Percentiles rank a stretch among this genome's conserved stretches.
phyloP scores from a whole-genome alignment of 1,140 invertebrate species.

The Penaeus vannamei region DNA sequence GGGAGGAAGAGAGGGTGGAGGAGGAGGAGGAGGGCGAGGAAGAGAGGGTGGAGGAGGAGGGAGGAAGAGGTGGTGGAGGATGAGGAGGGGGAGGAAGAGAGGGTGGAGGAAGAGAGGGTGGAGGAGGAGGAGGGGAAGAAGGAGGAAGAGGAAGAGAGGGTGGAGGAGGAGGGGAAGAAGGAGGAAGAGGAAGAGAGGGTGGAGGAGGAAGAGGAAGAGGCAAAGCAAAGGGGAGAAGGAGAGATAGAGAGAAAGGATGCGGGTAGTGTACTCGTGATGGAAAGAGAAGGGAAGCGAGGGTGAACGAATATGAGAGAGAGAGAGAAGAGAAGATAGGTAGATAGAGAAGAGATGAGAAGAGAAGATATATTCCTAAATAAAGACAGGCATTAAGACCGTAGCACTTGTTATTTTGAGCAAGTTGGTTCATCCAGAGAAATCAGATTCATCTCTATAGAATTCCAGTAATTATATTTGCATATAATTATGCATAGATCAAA shows the following conservation, averaged over 20 bases:
- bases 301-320: neutral
- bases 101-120: neutral
- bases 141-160: neutral
- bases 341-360: neutral
- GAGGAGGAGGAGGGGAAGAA: neutral
- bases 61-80: neutral
- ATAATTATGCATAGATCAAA: too few relatives aligned
- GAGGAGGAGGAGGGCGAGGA: neutral
- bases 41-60: neutral
- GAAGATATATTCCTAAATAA: too few relatives aligned
- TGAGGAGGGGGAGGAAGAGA: neutral
- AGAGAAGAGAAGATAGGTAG: neutral
- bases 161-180: neutral
- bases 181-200: neutral
- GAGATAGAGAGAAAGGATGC: neutral
- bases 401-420: too few relatives aligned
- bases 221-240: neutral
- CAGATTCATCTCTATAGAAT: too few relatives aligned
- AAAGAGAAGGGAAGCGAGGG: neutral
- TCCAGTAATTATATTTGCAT: too few relatives aligned
- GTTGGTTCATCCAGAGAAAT: too few relatives aligned
- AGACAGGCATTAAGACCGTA: too few relatives aligned
- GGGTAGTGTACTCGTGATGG: neutral
- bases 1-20: neutral
- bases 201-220: neutral